Percentiles rank a stretch among this genome's conserved stretches.
Evolutionary conservation across 2,113 vertebrate species (phyloP).

Genomic region (Microtus ochrogaster): DNA sequence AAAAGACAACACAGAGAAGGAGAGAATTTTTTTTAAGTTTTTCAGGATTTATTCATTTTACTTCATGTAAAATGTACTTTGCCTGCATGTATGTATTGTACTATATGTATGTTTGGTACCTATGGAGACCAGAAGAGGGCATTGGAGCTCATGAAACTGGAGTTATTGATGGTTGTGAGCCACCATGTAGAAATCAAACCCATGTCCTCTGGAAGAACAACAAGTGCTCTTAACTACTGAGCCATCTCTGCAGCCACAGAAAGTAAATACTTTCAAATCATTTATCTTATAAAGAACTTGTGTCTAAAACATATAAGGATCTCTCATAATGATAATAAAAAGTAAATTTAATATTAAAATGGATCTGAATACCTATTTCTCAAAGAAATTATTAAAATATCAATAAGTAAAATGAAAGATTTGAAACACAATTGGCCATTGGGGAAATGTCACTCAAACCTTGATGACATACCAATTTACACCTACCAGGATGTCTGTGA

Average conservation of each 20-base stretch:
- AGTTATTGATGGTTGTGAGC: not conserved
- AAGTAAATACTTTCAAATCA: not conserved
- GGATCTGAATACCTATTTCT: not conserved
- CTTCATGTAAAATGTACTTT: not conserved
- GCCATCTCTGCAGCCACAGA: not conserved
- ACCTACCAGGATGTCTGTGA: not conserved
- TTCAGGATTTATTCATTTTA: not conserved
- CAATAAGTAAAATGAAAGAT: not conserved
- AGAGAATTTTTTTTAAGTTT: not conserved
- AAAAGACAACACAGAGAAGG: not conserved
- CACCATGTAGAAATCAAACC: not conserved
- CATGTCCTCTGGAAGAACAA: not conserved
- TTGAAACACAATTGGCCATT: not conserved
- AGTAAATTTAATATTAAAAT: not conserved
- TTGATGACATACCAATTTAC: not conserved
- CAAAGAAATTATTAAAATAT: constrained; percentile 20
- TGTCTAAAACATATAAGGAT: not conserved
- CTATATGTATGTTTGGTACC: not conserved
- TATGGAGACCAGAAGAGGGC: not conserved
- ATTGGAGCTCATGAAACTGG: not conserved
- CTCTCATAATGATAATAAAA: not conserved
- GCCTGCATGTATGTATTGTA: not conserved
- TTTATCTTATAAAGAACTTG: not conserved
- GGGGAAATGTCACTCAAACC: constrained; percentile 4
- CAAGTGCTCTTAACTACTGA: not conserved